Conservation (phyloP, 2,113 vertebrate genomes). For the Carollia perspicillata region DNA sequence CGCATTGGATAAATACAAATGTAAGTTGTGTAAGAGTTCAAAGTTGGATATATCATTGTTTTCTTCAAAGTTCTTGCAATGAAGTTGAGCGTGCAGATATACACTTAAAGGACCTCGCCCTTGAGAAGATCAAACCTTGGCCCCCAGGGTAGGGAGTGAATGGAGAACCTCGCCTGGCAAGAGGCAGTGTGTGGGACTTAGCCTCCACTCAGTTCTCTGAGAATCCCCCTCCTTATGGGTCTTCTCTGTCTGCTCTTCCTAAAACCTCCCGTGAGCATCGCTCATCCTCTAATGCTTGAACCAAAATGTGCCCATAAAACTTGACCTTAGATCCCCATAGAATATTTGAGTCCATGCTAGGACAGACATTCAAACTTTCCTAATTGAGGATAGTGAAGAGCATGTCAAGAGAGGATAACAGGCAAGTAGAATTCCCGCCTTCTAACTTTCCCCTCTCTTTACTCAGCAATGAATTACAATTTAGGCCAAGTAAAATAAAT, state of each 20-base stretch:
- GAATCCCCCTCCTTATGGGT: background rate
- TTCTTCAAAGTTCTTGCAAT: slow-evolving; percentile 9
- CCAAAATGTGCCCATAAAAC: background rate
- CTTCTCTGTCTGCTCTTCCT: background rate
- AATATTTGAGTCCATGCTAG: background rate
- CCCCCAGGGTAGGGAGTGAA: background rate
- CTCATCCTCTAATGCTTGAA: background rate
- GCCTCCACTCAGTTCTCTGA: background rate
- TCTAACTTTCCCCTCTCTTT: background rate
- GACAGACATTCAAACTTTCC: background rate
- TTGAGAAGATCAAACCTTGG: background rate
- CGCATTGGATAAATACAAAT: slow-evolving; percentile 1
- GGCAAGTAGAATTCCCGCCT: background rate
- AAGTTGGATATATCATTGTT: background rate
- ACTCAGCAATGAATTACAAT: background rate
- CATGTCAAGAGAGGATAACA: background rate
- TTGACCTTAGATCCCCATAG: background rate
- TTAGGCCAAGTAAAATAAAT: background rate
- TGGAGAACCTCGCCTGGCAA: background rate
- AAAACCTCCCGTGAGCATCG: background rate
- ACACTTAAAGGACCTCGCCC: background rate
- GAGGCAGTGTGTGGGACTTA: background rate
- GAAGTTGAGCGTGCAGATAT: background rate
- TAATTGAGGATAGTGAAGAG: background rate
- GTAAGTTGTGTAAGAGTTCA: background rate